Evolutionary conservation across 2,888 invertebrate species (phyloP).

Genomic region (Idaea straminata): DNA sequence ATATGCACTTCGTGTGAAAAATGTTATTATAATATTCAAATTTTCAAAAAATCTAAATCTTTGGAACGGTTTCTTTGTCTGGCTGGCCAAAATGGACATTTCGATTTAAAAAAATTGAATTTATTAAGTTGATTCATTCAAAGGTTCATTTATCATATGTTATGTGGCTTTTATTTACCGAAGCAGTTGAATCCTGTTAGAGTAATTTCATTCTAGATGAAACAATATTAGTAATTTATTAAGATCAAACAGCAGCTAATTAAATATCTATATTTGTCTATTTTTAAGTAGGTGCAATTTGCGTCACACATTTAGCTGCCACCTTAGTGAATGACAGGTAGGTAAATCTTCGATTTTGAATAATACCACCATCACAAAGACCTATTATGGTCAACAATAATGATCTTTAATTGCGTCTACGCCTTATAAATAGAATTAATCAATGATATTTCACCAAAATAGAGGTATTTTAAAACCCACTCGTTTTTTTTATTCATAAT

Average conservation of each 20-base stretch:
- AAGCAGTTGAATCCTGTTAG: not conserved
- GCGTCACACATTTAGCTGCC: conserved; percentile 41
- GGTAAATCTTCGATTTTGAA: conserved; percentile 17
- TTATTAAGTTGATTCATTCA: conserved; percentile 12
- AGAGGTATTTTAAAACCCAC: conserved; percentile 14
- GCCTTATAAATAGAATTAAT: conserved; percentile 26
- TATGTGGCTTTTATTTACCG: not conserved
- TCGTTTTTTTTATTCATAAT: conserved; percentile 18
- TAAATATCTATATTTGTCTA: conserved; percentile 40
- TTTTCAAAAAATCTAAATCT: not conserved
- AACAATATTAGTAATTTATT: not conserved
- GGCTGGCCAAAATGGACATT: not conserved
- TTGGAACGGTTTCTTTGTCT: not conserved
- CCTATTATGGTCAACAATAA: conserved; percentile 24
- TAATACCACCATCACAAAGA: conserved; percentile 12
- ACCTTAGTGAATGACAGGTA: conserved; percentile 38
- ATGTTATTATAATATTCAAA: not conserved
- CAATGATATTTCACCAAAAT: conserved; percentile 10
- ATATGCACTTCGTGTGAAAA: not conserved
- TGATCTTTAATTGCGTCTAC: conserved; percentile 22
- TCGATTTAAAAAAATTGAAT: not conserved
- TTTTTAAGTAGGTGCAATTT: conserved; percentile 30
- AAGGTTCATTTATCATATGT: too few species aligned
- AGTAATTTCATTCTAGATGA: not conserved
- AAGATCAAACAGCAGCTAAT: conserved; percentile 44